Evolutionary conservation across 2,888 invertebrate genomes (phyloP).

Genomic region (Rhodophaea formosa): DNA sequence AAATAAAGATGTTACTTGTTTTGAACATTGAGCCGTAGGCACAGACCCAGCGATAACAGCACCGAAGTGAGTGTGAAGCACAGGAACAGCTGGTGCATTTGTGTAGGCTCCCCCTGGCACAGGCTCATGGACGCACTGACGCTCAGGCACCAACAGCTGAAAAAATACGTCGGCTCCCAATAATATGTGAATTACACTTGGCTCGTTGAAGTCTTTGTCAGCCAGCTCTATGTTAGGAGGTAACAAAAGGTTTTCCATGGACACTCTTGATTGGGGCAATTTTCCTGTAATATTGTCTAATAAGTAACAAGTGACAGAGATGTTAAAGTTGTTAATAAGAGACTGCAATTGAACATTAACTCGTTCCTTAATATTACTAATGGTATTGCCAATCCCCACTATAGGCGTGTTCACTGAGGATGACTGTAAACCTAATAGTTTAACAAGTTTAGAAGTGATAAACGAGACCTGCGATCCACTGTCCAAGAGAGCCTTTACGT

Average conservation of each 20-base stretch:
- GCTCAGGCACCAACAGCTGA: slow-evolving; percentile 1
- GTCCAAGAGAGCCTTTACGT: no score
- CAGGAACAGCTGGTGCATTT: not conserved
- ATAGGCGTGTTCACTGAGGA: not conserved
- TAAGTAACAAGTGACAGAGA: not conserved
- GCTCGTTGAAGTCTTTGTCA: not conserved
- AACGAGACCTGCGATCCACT: no score
- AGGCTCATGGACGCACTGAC: not conserved
- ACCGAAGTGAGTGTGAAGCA: not conserved
- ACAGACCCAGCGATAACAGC: not conserved
- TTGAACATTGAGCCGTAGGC: not conserved
- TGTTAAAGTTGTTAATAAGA: not conserved
- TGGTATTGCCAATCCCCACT: not conserved
- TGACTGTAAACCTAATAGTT: not conserved
- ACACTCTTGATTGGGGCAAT: not conserved
- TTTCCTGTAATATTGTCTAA: not conserved
- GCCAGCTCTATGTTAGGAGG: not conserved
- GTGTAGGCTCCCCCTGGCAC: not conserved
- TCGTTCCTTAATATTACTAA: not conserved
- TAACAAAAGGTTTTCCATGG: not conserved
- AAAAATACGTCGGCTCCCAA: not conserved
- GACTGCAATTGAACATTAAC: not conserved
- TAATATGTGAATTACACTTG: not conserved
- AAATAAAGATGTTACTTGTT: not conserved
- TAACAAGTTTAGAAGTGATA: not conserved